Conservation (phyloP, 2,113 vertebrate genomes). For the Manacus vitellinus region DNA sequence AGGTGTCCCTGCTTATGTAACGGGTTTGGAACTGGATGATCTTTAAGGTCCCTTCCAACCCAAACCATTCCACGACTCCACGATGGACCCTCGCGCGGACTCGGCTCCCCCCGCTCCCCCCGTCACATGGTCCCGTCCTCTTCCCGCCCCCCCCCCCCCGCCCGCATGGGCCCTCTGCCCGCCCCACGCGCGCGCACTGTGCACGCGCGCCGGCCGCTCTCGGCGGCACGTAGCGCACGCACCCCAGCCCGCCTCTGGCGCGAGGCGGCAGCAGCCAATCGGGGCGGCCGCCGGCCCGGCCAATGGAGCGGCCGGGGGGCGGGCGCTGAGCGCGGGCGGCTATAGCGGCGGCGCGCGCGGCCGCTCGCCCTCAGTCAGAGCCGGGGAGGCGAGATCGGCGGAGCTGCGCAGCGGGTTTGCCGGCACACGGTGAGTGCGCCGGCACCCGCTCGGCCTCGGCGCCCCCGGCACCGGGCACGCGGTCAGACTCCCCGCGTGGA, state of each 20-base stretch:
- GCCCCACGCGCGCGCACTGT: too few relatives aligned
- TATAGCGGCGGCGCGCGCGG: slow-evolving; percentile 19
- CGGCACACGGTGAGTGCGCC: not conserved
- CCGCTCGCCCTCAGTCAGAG: fast-evolving
- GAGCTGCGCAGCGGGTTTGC: not conserved
- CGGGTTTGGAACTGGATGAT: too few relatives aligned
- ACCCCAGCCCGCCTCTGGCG: too few relatives aligned
- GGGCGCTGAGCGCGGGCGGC: not conserved
- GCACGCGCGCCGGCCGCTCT: too few relatives aligned
- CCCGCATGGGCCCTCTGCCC: too few relatives aligned
- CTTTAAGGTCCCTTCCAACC: fast-evolving
- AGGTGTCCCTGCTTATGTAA: too few relatives aligned
- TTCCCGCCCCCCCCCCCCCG: not conserved
- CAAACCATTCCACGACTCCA: fast-evolving
- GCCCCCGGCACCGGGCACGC: fast-evolving
- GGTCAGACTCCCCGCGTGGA: fast-evolving
- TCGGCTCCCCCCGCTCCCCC: not conserved
- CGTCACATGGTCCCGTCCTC: not conserved
- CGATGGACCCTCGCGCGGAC: not conserved
- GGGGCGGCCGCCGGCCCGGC: too few relatives aligned
- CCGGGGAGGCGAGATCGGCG: fast-evolving
- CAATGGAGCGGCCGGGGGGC: not conserved
- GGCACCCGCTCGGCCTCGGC: fast-evolving
- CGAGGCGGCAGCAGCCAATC: too few relatives aligned
- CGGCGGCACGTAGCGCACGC: too few relatives aligned